phyloP scores from a whole-genome alignment of 2,797 vertebrate genomes.

The Distichodus sexfasciatus region DNA sequence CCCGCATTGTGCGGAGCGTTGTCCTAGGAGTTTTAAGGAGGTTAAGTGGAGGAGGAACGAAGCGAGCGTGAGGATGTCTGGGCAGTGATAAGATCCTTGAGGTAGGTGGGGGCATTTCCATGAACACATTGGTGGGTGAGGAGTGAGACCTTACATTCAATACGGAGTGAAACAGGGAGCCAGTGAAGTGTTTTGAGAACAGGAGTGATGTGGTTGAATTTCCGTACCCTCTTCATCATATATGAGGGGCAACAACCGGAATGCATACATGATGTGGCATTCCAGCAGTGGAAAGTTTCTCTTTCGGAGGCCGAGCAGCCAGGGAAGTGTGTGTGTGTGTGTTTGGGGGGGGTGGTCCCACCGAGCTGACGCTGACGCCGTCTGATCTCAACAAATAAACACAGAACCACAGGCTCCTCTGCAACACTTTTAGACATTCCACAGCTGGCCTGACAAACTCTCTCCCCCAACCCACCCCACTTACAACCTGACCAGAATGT shows the following conservation, averaged over 20 bases:
- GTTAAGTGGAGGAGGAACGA: too few relatives aligned
- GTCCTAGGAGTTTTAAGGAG: too few relatives aligned
- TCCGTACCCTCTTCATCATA: too few relatives aligned
- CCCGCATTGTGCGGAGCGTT: too few relatives aligned
- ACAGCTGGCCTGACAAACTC: slow-evolving; percentile 51
- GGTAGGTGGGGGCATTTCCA: too few relatives aligned
- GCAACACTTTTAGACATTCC: slow-evolving; percentile 53
- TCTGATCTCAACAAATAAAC: slow-evolving; percentile 47
- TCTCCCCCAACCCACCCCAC: slow-evolving; percentile 22
- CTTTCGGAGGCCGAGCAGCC: neutral
- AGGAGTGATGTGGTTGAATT: too few relatives aligned
- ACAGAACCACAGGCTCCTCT: slow-evolving; percentile 43
- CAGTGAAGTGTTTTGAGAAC: too few relatives aligned
- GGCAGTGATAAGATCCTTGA: too few relatives aligned
- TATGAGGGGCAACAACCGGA: neutral
- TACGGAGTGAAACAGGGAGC: too few relatives aligned
- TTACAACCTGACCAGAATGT: slow-evolving; percentile 45
- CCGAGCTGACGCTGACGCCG: slow-evolving; percentile 30
- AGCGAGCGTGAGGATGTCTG: too few relatives aligned
- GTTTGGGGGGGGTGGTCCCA: slow-evolving; percentile 15
- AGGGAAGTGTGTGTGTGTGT: neutral
- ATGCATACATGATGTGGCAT: neutral
- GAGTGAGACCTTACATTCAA: too few relatives aligned
- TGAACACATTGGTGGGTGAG: too few relatives aligned
- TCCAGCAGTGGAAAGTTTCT: neutral